Percentiles rank a stretch among this genome's conserved stretches.
Evolutionary conservation across 2,888 invertebrate genomes (phyloP).

Genomic region (Lepidocyrtinus sp.): DNA sequence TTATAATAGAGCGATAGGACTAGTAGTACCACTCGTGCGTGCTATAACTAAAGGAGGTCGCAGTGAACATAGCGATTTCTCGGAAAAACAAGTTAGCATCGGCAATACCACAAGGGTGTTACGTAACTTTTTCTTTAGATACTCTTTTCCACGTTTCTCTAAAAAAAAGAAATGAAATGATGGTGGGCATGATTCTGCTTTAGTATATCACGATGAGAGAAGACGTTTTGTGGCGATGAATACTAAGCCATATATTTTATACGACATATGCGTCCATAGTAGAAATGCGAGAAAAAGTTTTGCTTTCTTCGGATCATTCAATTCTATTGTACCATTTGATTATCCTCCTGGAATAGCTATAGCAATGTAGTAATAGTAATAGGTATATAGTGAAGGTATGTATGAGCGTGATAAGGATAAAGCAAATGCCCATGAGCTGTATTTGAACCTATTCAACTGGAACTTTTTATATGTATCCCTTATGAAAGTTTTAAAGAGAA

Average conservation of each 20-base stretch:
- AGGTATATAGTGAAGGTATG: no score
- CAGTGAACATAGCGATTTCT: not conserved
- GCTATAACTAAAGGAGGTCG: not conserved
- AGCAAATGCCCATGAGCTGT: no score
- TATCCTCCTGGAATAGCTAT: not conserved
- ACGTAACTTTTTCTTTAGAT: conserved; percentile 5
- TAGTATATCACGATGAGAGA: not conserved
- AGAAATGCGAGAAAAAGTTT: not conserved
- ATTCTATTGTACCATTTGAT: conserved; percentile 8
- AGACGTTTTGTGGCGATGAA: not conserved
- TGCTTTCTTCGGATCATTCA: not conserved
- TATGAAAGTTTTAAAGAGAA: no score
- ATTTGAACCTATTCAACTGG: no score
- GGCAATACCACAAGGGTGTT: not conserved
- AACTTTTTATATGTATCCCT: no score
- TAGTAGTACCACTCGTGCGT: not conserved
- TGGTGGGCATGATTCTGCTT: not conserved
- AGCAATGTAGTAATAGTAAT: no score
- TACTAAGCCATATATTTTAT: no score
- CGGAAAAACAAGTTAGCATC: not conserved
- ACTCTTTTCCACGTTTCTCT: not conserved
- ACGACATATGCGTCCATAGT: not conserved
- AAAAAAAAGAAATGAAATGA: not conserved
- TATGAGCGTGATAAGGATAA: no score
- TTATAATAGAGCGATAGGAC: not conserved